Percentiles rank a stretch among this genome's conserved stretches.
These are phyloP conservation scores for Gymnocheta viridis DNA, from an alignment of 2,888 invertebrate species.

Conservation along the genomic window DNA sequence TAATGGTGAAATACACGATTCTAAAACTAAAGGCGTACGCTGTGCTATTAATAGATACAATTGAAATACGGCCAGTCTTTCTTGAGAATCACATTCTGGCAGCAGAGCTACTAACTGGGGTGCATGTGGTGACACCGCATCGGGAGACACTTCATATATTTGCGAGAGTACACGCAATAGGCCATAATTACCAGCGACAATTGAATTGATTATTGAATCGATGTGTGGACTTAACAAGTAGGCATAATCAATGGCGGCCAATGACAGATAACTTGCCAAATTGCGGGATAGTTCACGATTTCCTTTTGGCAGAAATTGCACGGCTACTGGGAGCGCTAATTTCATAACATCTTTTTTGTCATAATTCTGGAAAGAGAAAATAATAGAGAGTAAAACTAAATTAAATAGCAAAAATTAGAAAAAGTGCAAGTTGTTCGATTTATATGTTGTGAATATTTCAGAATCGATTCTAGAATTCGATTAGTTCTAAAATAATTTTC, in stretches of 20 bases:
- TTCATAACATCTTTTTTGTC: conserved; percentile 84
- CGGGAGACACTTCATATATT: conserved; percentile 93
- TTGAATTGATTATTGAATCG: conserved; percentile 94
- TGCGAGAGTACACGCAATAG: conserved; percentile 94
- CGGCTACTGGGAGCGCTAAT: conserved; percentile 92
- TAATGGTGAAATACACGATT: conserved; percentile 91
- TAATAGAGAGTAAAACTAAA: not conserved
- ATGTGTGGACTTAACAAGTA: conserved; percentile 92
- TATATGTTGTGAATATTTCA: too few relatives aligned
- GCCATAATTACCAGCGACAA: conserved; percentile 94
- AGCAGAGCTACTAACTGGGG: conserved; percentile 89
- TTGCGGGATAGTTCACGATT: conserved; percentile 94
- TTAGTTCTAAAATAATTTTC: too few relatives aligned
- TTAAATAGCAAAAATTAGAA: too few relatives aligned
- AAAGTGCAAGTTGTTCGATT: too few relatives aligned
- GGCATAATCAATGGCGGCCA: conserved; percentile 96
- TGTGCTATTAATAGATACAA: conserved; percentile 92
- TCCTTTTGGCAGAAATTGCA: conserved; percentile 94
- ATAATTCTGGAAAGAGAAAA: conserved; percentile 82
- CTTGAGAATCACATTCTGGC: conserved; percentile 92
- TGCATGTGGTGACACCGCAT: conserved; percentile 92
- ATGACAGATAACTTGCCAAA: conserved; percentile 94
- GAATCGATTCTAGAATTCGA: too few relatives aligned
- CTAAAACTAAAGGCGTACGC: conserved; percentile 89
- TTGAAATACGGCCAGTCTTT: conserved; percentile 91